These are phyloP conservation scores for Procavia capensis DNA, from an alignment of 2,113 vertebrate species.

Conservation along the genomic window DNA sequence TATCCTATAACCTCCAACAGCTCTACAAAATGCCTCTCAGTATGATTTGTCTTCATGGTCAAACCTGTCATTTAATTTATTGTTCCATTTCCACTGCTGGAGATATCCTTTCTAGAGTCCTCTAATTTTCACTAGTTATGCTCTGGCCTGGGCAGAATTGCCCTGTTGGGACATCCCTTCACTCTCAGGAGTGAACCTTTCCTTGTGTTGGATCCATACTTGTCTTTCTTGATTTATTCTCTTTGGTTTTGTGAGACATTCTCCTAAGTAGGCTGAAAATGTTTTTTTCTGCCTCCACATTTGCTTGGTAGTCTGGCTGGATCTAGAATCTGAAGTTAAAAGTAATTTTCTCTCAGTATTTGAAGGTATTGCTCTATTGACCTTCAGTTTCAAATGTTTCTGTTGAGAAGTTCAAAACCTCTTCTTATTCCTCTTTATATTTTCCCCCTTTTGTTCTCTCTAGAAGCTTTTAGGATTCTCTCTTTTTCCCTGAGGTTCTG, in stretches of 20 bases:
- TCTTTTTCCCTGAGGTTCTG: background rate
- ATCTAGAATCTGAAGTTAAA: background rate
- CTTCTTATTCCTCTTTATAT: background rate
- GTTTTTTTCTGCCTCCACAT: background rate
- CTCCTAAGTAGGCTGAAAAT: background rate
- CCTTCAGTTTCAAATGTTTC: background rate
- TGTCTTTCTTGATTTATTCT: background rate
- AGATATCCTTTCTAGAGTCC: background rate
- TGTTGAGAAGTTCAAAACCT: background rate
- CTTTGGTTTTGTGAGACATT: background rate
- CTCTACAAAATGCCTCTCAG: slow-evolving; percentile 14
- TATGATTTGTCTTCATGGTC: slow-evolving; percentile 23
- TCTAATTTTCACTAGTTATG: background rate
- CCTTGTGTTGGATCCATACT: background rate
- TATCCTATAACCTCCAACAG: slow-evolving; percentile 6
- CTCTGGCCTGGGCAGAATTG: background rate
- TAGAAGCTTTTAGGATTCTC: background rate
- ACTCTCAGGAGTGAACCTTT: background rate
- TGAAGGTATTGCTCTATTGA: background rate
- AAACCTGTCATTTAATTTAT: slow-evolving; percentile 20
- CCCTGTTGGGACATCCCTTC: background rate
- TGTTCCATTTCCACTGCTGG: background rate
- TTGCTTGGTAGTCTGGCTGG: background rate
- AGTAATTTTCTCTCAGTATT: slow-evolving; percentile 37
- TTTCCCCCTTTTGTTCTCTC: background rate